Evolutionary conservation across 1,140 invertebrate genomes (phyloP), one percentile per base, ranked within the genome.

Genomic region (Nebria ingens): DNA sequence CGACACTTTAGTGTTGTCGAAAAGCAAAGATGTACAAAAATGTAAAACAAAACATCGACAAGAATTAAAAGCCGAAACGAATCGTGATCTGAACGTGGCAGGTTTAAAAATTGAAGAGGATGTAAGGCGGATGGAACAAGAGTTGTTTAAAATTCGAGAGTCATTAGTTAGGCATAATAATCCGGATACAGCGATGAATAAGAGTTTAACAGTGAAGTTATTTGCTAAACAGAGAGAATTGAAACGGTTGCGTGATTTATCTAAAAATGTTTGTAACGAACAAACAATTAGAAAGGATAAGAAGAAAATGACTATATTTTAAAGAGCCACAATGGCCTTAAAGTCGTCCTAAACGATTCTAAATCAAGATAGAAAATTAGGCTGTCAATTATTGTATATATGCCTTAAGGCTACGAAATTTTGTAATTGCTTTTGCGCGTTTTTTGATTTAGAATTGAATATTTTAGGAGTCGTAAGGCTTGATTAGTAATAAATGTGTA

Each of bases 31-130:
- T 11, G 34, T 2, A 19, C 50, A 49, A 42, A 49, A 57, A n/a
- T 56, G 57, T 19, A 68, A 62, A 56, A 67, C 65, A 3, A 67
- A 70, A 62, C 61, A 58, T 19, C 68, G 68, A 56, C 64, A 62
- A 54, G 64, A 69, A 58, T 75, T 78, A 40, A 86, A 79, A 68
- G 71, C 77, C 58, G 79, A 83, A 53, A 76, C 79, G 1, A 80
- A 70, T 58, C 80, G 82, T 64, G 78, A 82, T 25, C 71, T 89
- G n/a, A 87, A 87, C 65, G 81, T 88, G 54, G 82, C 85, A 64
- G 79, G 81, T 54, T 84, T 90, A 50, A 81, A 84, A 68, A 73
- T 90, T 29, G 77, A 79, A 2, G 84, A 89, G 73, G 79, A 85
- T 65, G 84, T 87, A 45, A 79, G 76, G 52, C 78, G 74, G 59